Base-by-base conservation (phyloP, 2,797 vertebrate genomes). In the Gila robusta region DNA sequence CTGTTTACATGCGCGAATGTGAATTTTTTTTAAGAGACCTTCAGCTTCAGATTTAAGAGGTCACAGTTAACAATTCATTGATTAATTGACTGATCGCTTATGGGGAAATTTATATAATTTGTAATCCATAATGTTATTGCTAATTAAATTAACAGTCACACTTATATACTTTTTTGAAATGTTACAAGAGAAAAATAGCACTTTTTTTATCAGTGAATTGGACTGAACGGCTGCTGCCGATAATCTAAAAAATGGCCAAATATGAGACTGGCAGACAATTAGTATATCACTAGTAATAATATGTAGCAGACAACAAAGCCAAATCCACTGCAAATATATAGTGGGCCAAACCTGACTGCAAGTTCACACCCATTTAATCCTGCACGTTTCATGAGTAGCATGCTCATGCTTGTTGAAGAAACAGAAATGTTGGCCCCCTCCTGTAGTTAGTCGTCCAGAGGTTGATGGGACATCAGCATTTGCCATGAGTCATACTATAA, bases 401-500 rank as follows among this genome's bases (percentile, higher is more conserved):
- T 81, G 47, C 71, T 39, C 37, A 44, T 44, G 56, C 44, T 41
- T 84, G n/a, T 23, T 66, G 7, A 54, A 10, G 23, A 77, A 47
- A 76, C 52, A 1, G 4, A 41, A 67, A 12, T 44, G 44, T 41
- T 87, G 41, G 77, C 74, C 62, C 6, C 17, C 54, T 67, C 69
- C 37, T 59, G 8, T 71, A 70, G 11, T 71, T 54, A 17, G 35
- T 70, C 5, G 12, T 54, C 35, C 28, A 39, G 64, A 70, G 80
- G 21, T n/a, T 70, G 39, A 70, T 14, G 35, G 37, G 37, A 78
- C 76, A 16, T 71, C 35, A 67, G 64, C 47, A 70, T 62, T 73
- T 77, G 66, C 62, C 28, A 17, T 79, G 79, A 72, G 86, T 85
- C 64, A 78, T 66, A 37, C 81, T 90, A 76, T 82, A 86, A 86